Base-by-base conservation (phyloP, 2,888 invertebrate genomes). In the Pyrrhosoma nymphula region DNA sequence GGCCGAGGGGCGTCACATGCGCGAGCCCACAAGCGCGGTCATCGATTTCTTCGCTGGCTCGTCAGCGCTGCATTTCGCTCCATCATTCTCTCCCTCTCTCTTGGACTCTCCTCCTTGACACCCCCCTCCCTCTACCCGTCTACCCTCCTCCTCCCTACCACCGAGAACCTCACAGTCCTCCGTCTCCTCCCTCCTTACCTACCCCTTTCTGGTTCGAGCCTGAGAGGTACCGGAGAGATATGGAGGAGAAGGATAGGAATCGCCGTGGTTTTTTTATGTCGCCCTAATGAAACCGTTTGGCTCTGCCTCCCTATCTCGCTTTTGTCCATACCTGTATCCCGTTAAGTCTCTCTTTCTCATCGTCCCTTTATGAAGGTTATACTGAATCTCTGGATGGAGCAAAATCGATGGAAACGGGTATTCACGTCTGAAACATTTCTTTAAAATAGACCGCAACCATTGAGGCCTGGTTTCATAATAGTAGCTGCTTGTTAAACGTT, bases 21-120 rank as follows among this genome's bases (percentile, higher is more conserved):
- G 93, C 91, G 69, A 82, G 82, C 35, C 30, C 82, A 35, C 82
- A 82, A 35, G 35, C 93, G 26, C 63, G 39, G 39, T 16, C 91
- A 91, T 91, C 39, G 91, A 91, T 91, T 93, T 93, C 93, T 91
- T 63, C 69, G n/a, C 55, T 82, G 35, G 82, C 93, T 69, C 93
- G 69, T 60, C 60, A 39, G 60, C 91, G 60, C 35, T 60, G 56
- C 35, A 35, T 91, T 35, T 35, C 23, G 30, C 69, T 93, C 63
- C 93, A 16, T 26, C 39, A 39, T 39, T 39, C 23, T 26, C 39
- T 35, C 69, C n/a, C 26, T n/a, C n/a, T 69, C n/a, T n/a, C 26
- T 69, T 26, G 69, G 26, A 69, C 26, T 69, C 69, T 69, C 26
- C 23, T 69, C 69, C 69, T 69, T 26, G 10, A 23, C 10, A 69